A percentile compares a stretch with the other conserved stretches of the same genome.
Evolutionary conservation across 2,797 vertebrate genomes (phyloP).

Genomic region (Fistularia tabacaria): DNA sequence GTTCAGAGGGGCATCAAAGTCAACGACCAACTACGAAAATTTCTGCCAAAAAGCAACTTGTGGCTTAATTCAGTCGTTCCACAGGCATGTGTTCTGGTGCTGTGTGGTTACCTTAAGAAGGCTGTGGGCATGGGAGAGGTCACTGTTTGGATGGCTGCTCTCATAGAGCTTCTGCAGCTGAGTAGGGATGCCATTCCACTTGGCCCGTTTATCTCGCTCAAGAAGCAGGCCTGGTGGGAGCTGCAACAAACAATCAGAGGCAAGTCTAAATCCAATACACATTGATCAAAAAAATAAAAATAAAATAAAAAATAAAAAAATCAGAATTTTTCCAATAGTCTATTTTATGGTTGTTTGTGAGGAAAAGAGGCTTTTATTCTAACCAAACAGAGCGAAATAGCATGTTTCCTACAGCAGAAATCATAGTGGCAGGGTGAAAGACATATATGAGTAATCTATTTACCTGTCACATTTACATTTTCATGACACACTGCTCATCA

Average conservation of each 20-base stretch:
- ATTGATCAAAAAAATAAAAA: too few relatives aligned
- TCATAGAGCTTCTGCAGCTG: constrained; percentile 88
- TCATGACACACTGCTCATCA: too few relatives aligned
- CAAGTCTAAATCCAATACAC: constrained; percentile 2
- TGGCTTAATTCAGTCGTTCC: background rate
- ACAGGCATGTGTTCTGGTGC: background rate
- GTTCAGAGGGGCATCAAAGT: too few relatives aligned
- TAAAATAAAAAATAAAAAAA: too few relatives aligned
- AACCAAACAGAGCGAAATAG: too few relatives aligned
- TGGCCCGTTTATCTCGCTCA: constrained; percentile 90
- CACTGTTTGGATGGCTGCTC: constrained; percentile 92
- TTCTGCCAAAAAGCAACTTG: background rate
- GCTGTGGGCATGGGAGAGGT: constrained; percentile 89
- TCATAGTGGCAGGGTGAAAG: too few relatives aligned
- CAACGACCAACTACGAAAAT: too few relatives aligned
- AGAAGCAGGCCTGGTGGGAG: constrained; percentile 87
- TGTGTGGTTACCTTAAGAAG: constrained; percentile 85
- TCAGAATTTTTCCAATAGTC: background rate
- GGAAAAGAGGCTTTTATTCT: too few relatives aligned
- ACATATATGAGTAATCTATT: too few relatives aligned
- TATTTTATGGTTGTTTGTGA: background rate
- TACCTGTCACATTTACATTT: too few relatives aligned
- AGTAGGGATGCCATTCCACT: constrained; percentile 94
- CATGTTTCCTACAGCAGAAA: too few relatives aligned
- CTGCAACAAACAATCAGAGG: constrained; percentile 62